Evolutionary conservation across 2,888 invertebrate species (phyloP), one percentile per base, ranked within the genome.

Genomic region (Eustalomyia histrio): DNA sequence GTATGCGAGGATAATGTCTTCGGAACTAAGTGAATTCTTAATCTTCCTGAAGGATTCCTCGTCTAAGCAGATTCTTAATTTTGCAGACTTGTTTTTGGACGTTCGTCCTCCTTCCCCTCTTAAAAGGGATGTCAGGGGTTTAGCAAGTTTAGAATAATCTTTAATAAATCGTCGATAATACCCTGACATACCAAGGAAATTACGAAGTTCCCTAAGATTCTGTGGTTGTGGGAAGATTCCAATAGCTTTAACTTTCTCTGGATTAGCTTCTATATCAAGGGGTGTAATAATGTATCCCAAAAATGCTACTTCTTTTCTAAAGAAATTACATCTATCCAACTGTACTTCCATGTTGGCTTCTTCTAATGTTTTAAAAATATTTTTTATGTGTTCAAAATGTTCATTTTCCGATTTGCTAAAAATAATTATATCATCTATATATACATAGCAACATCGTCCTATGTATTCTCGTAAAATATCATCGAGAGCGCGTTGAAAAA

Each of bases 181-280:
- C 21, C 61, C 61, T 14, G 50, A 64, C 52, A 64, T 33, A 16
- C 64, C 64, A 18, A 64, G 18, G 10, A 64, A n/a, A n/a, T n/a
- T n/a, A 64, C 24, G 17, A 52, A 52, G 12, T 52, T 18, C 16
- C 33, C 33, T 8, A 52, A 29, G 14, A 17, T 64, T 18, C 1
- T 52, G 7, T n/a, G 64, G 33, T 12, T n/a, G 18, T 33, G 6
- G 35, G 17, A 33, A 52, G 17, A 33, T 52, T 12, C 8, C 1
- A 14, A 64, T 64, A 1, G 64, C 64, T 9, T 14, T 33, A 0
- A 14, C 14, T 29, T 52, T 64, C n/a, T 9, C 17, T 1, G 64
- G 52, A 18, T 52, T 64, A 0, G 64, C 7, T 9, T 1, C 17
- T 8, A 64, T 52, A 18, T 52, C 52, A 0, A 52, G 18, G 6